Evolutionary conservation across 1,140 invertebrate genomes (phyloP), one percentile per base, ranked within the genome.

Genomic region (Popillia japonica): DNA sequence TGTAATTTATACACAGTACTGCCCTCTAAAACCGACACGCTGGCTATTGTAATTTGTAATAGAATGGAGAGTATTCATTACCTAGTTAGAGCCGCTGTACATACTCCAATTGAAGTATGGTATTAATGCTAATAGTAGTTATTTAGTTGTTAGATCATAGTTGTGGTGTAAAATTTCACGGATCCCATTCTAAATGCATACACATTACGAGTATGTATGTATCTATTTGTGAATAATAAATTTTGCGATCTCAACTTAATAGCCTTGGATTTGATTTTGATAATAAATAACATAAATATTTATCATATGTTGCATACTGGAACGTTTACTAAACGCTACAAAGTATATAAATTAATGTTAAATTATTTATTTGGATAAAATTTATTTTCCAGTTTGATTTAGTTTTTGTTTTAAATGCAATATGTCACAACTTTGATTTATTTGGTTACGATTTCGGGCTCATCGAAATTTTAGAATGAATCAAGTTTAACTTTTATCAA

Each of bases 211-310:
- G 4, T 34, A 34, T 4, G n/a, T n/a, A n/a, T n/a, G n/a, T n/a
- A n/a, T n/a, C n/a, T n/a, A n/a, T n/a, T n/a, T n/a, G n/a, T n/a
- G n/a, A n/a, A n/a, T n/a, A n/a, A n/a, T n/a, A n/a, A n/a, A n/a
- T n/a, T n/a, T n/a, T n/a, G n/a, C n/a, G 17, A 48, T 48, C 17
- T n/a, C 44, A 10, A n/a, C 8, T 48, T 48, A n/a, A n/a, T 55
- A 55, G 14, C 14, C 48, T 55, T 55, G 14, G n/a, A 17, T 17
- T 55, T n/a, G 48, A 55, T 55, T 55, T 55, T 55, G 17, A 17
- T 14, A n/a, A 55, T 55, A 17, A 55, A 55, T 55, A 55, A 55
- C 48, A 17, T 55, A 55, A 55, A 55, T 55, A 55, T 55, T 55
- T 55, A 17, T 55, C 48, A 55, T 55, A 55, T 55, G 48, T 55